A percentile compares a stretch with the other conserved stretches of the same genome.
These are phyloP conservation scores for Mellivora capensis DNA, from an alignment of 2,113 vertebrate genomes.

Conservation along the genomic window DNA sequence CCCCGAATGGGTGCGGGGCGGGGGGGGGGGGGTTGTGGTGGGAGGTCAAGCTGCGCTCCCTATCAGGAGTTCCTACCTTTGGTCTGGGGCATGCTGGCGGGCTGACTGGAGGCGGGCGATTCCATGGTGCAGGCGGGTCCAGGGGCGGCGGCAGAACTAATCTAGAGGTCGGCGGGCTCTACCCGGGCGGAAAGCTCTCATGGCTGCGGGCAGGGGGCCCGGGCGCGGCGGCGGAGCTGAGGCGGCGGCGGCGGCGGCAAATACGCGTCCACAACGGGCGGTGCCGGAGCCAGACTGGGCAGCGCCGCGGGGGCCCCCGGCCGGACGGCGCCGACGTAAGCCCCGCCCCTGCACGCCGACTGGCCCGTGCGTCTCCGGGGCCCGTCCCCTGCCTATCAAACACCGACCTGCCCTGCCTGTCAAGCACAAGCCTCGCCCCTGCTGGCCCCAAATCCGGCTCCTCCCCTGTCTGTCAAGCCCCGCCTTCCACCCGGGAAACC, in stretches of 20 bases:
- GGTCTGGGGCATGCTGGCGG: conserved; percentile 48
- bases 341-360: conserved; percentile 23
- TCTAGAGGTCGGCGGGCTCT: not conserved
- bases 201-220: conserved; percentile 44
- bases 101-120: conserved; percentile 47
- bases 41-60: not conserved
- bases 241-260: not conserved
- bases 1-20: not conserved
- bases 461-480: not conserved
- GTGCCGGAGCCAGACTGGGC: conserved; percentile 16
- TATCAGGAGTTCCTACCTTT: conserved; percentile 61
- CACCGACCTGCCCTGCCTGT: not conserved
- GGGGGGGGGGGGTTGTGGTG: no score
- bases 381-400: conserved; percentile 47
- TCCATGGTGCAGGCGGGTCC: conserved; percentile 52
- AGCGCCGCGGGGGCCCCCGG: not conserved
- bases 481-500: not conserved
- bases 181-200: conserved; percentile 18
- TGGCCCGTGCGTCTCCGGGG: conserved; percentile 28
- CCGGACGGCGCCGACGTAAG: not conserved
- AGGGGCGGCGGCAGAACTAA: not conserved
- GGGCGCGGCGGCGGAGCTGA: not conserved
- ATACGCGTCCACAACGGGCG: not conserved
- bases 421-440: not conserved
- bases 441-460: not conserved